Evolutionary conservation across 2,797 vertebrate genomes (phyloP), one percentile per base, ranked within the genome.

Genomic region (Schizopygopsis malacanthus): DNA sequence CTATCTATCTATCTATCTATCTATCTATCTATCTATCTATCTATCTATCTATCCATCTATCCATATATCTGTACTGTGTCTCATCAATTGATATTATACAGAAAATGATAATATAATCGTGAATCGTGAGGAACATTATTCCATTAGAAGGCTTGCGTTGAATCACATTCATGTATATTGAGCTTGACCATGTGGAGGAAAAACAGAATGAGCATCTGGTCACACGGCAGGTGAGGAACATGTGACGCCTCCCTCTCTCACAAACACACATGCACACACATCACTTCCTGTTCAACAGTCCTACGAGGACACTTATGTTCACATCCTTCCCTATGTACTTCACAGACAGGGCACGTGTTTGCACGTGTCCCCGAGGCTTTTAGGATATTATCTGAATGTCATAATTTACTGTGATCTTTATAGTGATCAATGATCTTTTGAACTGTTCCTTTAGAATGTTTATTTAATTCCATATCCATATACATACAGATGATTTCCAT

Each of bases 151-250:
- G 56, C 81, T 25, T 25, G 2, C 12, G 16, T 37, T 52, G 39
- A 28, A 67, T 67, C 59, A 52, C 37, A 72, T 73, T 82, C 69
- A 71, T 56, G 28, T 39, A 65, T 45, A 70, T 43, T 28, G 20
- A 15, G n/a, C 70, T 39, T 28, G 82, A 52, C 61, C 73, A 25
- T 54, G 83, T 54, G 22, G 47, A 47, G 37, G 7, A 85, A 8
- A 81, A 81, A 56, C 54, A 76, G 65, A 84, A 59, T 45, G 63
- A 37, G 50, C 76, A 85, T 59, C 76, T 85, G 83, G 76, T 15
- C 43, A 25, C 83, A 70, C 83, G 18, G 76, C 76, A 71, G 83
- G 83, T 61, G 65, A 79, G 65, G 76, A 84, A 84, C 73, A 59
- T 65, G 41, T 59, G 70, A 85, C 18, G 8, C 63, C 45, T 45